phyloP scores from a whole-genome alignment of 2,888 invertebrate genomes.

The Campoplex capitator region DNA sequence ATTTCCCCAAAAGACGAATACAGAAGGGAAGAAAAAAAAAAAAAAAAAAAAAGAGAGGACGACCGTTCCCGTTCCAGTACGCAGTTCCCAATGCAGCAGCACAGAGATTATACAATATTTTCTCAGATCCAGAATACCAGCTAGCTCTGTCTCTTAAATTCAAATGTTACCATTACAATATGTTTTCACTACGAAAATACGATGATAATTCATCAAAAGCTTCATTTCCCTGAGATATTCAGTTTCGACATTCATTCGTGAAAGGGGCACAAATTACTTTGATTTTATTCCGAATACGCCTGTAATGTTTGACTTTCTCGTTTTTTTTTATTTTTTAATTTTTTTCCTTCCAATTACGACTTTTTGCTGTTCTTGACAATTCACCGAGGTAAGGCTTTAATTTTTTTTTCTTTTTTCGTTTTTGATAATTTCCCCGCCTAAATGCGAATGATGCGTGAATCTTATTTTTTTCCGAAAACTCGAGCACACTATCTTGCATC shows the following conservation, averaged over 20 bases:
- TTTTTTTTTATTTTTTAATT: no score
- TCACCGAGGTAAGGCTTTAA: no score
- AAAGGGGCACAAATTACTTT: not conserved
- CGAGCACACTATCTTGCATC: not conserved
- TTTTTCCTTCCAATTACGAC: not conserved
- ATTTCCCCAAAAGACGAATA: conserved; percentile 11
- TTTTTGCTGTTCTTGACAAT: not conserved
- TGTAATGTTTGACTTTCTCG: not conserved
- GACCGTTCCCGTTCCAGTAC: conserved; percentile 14
- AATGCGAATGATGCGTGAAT: not conserved
- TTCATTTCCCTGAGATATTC: no score
- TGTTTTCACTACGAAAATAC: not conserved
- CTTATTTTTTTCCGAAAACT: not conserved
- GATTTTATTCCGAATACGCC: not conserved
- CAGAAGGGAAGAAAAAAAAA: not conserved
- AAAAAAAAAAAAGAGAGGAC: not conserved
- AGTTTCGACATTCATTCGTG: not conserved
- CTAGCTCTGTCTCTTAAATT: not conserved
- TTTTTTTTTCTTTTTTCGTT: not conserved
- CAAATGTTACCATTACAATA: not conserved
- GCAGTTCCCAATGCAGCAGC: conserved; percentile 39
- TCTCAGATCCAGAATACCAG: not conserved
- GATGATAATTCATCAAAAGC: not conserved
- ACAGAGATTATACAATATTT: conserved; percentile 44
- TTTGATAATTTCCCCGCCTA: conserved; percentile 1